These are phyloP conservation scores for Zaprionus capensis DNA, from an alignment of 1,140 invertebrate species.

Conservation along the genomic window DNA sequence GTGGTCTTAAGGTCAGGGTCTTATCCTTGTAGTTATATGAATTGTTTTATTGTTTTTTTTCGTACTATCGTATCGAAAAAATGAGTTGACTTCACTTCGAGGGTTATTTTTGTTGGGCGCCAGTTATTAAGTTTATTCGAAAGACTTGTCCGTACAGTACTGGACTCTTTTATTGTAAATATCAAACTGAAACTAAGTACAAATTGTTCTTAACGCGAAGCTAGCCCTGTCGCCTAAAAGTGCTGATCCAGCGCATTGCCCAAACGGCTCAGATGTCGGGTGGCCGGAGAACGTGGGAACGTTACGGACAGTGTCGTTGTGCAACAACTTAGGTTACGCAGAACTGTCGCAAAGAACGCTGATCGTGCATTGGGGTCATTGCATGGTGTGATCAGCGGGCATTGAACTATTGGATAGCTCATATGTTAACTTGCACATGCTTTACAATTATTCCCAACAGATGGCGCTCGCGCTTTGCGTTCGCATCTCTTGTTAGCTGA, in stretches of 20 bases:
- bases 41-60: too few species aligned
- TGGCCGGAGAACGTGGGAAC: not conserved
- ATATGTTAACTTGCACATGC: not conserved
- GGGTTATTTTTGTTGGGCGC: too few species aligned
- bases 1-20: too few species aligned
- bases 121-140: too few species aligned
- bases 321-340: not conserved
- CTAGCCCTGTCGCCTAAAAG: conserved; percentile 1
- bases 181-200: not conserved
- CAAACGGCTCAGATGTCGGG: not conserved
- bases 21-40: too few species aligned
- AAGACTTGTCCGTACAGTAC: too few species aligned
- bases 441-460: too few species aligned
- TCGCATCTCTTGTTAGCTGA: too few species aligned
- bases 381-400: not conserved
- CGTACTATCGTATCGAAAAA: too few species aligned
- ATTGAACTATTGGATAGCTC: not conserved
- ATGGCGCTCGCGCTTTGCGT: too few species aligned
- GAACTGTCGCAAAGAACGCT: not conserved
- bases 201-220: not conserved
- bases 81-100: too few species aligned
- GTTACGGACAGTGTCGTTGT: not conserved
- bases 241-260: not conserved
- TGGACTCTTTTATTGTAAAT: not conserved
- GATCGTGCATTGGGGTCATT: not conserved